Percentiles rank a stretch among this genome's conserved stretches.
Evolutionary conservation across 2,113 vertebrate species (phyloP).

Genomic region (Merops nubicus): DNA sequence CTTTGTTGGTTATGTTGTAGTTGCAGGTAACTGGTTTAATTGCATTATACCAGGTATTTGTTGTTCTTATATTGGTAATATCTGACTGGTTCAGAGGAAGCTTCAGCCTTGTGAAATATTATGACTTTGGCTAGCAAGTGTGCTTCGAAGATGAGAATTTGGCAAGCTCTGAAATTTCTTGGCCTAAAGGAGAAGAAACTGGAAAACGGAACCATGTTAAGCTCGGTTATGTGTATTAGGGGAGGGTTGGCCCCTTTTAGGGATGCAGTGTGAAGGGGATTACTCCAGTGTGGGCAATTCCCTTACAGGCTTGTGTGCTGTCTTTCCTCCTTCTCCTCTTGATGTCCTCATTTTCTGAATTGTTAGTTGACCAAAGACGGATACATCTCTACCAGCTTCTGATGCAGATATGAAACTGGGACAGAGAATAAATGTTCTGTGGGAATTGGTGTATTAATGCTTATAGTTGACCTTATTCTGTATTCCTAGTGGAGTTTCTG

Average conservation of each 20-base stretch:
- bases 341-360: not conserved
- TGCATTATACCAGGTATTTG: not conserved
- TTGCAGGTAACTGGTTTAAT: rapidly evolving
- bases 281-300: not conserved
- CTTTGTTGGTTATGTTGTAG: not conserved
- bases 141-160: rapidly evolving
- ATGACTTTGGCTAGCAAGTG: not conserved
- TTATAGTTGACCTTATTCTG: not conserved
- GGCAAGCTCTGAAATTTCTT: not conserved
- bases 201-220: not conserved
- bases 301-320: rapidly evolving
- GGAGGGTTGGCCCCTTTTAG: not conserved
- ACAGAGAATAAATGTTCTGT: not conserved
- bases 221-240: rapidly evolving
- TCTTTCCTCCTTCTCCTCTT: not conserved
- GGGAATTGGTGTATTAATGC: not conserved
- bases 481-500: not conserved
- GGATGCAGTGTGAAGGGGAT: rapidly evolving
- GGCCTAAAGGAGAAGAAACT: not conserved
- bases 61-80: not conserved
- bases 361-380: not conserved
- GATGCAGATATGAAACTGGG: not conserved
- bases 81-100: not conserved
- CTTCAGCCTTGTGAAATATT: not conserved
- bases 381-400: not conserved